phyloP scores from a whole-genome alignment of 2,888 invertebrate species.

The Sussaba pulchella region DNA sequence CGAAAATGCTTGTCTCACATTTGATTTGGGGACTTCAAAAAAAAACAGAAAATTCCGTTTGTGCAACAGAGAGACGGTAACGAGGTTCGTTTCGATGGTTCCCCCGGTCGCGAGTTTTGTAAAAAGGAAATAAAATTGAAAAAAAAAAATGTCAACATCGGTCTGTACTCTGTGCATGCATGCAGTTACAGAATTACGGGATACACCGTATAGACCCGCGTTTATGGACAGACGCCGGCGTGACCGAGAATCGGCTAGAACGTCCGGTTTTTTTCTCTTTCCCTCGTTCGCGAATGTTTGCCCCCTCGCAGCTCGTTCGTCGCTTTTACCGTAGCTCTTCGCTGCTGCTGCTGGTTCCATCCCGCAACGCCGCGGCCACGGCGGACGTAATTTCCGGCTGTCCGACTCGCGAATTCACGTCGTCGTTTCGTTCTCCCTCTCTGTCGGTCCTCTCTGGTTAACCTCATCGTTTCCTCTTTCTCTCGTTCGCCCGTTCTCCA shows the following conservation, averaged over 20 bases:
- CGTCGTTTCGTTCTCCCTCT: conserved; percentile 68
- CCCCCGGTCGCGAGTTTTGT: conserved; percentile 19
- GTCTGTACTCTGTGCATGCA: conserved; percentile 14
- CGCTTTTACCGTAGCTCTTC: conserved; percentile 11
- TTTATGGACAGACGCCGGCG: conserved; percentile 44
- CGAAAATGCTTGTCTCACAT: background rate
- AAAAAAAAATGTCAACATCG: conserved; percentile 69
- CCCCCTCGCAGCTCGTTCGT: conserved; percentile 41
- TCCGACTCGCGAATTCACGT: conserved; percentile 72
- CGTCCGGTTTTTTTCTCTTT: conserved; percentile 59
- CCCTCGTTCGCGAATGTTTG: conserved; percentile 6
- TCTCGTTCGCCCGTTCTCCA: background rate
- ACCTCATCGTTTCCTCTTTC: conserved; percentile 5
- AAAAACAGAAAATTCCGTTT: conserved; percentile 23
- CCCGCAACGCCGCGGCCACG: conserved; percentile 57
- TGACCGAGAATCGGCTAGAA: conserved; percentile 52
- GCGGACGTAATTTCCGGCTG: conserved; percentile 76
- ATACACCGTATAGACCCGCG: conserved; percentile 23
- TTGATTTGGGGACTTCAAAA: too few species aligned
- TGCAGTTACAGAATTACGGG: conserved; percentile 24
- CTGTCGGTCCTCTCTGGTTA: too few species aligned
- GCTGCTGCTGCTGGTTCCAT: conserved; percentile 29
- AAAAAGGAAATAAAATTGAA: conserved; percentile 68
- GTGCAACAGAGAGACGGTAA: conserved; percentile 10
- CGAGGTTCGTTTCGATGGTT: conserved; percentile 4